Evolutionary conservation across 2,888 invertebrate genomes (phyloP), one percentile per base, ranked within the genome.

Genomic region (Thysanoteuthis rhombus): DNA sequence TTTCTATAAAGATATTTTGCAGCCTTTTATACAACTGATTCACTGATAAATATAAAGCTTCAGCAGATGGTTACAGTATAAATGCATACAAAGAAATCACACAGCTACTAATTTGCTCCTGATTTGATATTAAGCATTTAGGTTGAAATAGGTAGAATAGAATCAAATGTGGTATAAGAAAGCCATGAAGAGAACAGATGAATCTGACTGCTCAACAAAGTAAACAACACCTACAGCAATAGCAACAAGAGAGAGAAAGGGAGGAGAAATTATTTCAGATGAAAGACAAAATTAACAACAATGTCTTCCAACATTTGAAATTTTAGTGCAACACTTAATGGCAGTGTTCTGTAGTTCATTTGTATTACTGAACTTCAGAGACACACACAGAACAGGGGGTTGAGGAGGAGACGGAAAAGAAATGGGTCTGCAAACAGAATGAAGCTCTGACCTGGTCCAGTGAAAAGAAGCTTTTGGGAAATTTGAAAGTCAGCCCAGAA

Each of bases 261-360:
- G 75, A 58, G 58, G 8, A 58, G 58, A 58, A 22, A 58, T 58
- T 58, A 10, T 75, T 75, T n/a, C 75, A 75, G 75, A 75, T n/a
- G 36, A n/a, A 36, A 36, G 75, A 75, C n/a, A 75, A n/a, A 75
- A n/a, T 75, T 75, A n/a, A 75, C n/a, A n/a, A 75, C n/a, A 75
- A 75, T 16, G 3, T 75, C n/a, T 75, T 36, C 75, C 75, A 75
- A n/a, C 36, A 75, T 75, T 58, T 75, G 75, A 75, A 75, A 19
- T 75, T 75, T 75, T 75, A 75, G 75, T 75, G 75, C 75, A 75
- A 75, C 75, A 75, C n/a, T 75, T 75, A 75, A 75, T 75, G 75
- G 75, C 75, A 75, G 75, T 75, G 75, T 75, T 75, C 75, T 75
- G 75, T n/a, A 75, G 75, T 75, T 75, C 75, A 75, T 75, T n/a